Evolutionary conservation across 2,888 invertebrate genomes (phyloP).

Genomic region (Conchocele bisecta): DNA sequence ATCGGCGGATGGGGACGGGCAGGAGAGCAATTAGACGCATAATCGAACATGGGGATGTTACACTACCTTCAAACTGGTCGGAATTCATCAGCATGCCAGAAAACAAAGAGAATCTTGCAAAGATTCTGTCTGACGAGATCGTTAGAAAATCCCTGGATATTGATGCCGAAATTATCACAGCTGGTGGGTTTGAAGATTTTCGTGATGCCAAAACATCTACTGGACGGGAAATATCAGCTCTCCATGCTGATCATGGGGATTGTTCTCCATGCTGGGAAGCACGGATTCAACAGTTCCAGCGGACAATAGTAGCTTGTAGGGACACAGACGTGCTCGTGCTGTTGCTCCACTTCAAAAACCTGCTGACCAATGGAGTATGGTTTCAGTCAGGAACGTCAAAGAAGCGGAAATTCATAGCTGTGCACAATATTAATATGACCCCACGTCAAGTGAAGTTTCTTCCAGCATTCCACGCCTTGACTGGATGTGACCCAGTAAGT

Average conservation of each 20-base stretch:
- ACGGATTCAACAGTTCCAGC: background rate
- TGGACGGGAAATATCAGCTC: background rate
- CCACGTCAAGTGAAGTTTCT: background rate
- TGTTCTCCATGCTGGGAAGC: conserved; percentile 8
- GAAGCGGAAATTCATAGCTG: background rate
- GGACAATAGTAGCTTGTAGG: background rate
- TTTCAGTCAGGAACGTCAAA: background rate
- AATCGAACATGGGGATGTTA: background rate
- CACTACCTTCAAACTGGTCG: background rate
- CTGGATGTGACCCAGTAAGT: conserved; percentile 1
- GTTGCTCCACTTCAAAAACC: background rate
- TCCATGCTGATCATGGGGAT: background rate
- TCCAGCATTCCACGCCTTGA: conserved; percentile 1
- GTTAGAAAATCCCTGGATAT: too few relatives aligned
- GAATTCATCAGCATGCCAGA: background rate
- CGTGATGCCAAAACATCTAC: background rate
- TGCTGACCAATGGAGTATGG: background rate
- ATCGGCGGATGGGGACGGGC: too few relatives aligned
- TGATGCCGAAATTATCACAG: background rate
- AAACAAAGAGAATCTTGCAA: background rate
- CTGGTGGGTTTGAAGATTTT: background rate
- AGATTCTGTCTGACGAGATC: background rate
- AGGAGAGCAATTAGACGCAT: background rate
- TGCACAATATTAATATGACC: background rate
- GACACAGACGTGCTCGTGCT: background rate